Evolutionary conservation across 2,113 vertebrate species (phyloP).

Genomic region (Ifrita kowaldi): DNA sequence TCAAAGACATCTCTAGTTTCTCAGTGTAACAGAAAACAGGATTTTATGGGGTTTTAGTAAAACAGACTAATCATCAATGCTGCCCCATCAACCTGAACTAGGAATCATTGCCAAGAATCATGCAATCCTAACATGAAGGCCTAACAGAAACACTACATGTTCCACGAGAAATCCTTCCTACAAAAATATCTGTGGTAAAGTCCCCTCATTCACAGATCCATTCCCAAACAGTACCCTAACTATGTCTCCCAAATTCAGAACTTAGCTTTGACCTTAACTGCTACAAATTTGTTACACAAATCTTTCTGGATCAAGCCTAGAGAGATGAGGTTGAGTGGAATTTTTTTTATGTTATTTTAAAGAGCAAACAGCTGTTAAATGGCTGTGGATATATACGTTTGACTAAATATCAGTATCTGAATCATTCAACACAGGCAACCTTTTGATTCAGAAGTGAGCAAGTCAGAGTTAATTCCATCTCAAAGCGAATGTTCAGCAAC

Average conservation of each 20-base stretch:
- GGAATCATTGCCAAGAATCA: background rate
- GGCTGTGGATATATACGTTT: background rate
- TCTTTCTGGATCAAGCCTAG: background rate
- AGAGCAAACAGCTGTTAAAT: background rate
- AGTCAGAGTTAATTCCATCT: background rate
- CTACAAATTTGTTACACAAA: background rate
- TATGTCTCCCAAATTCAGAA: background rate
- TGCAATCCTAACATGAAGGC: background rate
- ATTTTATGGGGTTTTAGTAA: background rate
- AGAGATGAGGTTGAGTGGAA: accelerated
- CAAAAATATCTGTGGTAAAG: accelerated
- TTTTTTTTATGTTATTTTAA: background rate
- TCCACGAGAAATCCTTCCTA: background rate
- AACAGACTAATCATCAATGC: background rate
- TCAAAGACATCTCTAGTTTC: background rate
- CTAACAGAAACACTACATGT: background rate
- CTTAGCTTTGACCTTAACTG: background rate
- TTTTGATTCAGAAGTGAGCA: background rate
- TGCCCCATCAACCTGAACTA: background rate
- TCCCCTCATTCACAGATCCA: background rate
- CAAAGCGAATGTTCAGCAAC: background rate
- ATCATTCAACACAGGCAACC: background rate
- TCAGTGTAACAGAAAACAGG: background rate
- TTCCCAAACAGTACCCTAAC: background rate
- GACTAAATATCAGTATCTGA: background rate